These are phyloP conservation scores for Styela plicata DNA, from an alignment of 23 tunicate species.

Conservation along the genomic window DNA sequence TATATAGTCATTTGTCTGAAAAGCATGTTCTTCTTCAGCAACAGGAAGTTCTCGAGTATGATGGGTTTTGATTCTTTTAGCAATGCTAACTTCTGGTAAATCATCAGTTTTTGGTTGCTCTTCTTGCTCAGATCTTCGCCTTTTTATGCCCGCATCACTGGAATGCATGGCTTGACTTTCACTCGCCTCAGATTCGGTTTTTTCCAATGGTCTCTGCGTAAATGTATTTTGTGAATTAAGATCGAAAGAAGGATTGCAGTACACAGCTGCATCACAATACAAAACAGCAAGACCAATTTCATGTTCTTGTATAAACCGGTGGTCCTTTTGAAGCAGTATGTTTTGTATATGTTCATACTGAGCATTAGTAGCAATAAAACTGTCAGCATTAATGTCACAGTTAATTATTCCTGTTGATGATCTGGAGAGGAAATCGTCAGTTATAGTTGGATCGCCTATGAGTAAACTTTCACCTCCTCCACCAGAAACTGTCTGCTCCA, in stretches of 20 bases:
- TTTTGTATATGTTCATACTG: conserved; percentile 15
- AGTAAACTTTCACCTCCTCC: conserved; percentile 41
- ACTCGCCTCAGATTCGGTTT: neutral
- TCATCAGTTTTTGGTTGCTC: neutral
- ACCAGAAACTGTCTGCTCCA: conserved; percentile 12
- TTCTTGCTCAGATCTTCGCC: neutral
- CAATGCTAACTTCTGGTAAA: neutral
- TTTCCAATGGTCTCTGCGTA: conserved; percentile 13
- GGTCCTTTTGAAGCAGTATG: neutral
- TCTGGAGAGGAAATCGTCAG: neutral
- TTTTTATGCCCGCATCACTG: neutral
- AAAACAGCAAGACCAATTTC: conserved; percentile 73
- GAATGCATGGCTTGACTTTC: neutral
- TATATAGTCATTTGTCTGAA: neutral
- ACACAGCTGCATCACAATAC: conserved; percentile 52
- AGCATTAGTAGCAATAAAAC: neutral
- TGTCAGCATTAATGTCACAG: neutral
- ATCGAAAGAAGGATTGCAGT: conserved; percentile 60
- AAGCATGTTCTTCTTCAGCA: neutral
- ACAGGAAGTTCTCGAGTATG: neutral
- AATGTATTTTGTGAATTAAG: conserved; percentile 36
- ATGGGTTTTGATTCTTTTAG: neutral
- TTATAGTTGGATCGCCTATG: neutral
- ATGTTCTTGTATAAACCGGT: conserved; percentile 57
- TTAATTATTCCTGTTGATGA: neutral